Percentiles rank a stretch among this genome's conserved stretches.
These are phyloP conservation scores for Tetrapedia diversipes DNA, from an alignment of 2,888 invertebrate genomes.

Conservation along the genomic window DNA sequence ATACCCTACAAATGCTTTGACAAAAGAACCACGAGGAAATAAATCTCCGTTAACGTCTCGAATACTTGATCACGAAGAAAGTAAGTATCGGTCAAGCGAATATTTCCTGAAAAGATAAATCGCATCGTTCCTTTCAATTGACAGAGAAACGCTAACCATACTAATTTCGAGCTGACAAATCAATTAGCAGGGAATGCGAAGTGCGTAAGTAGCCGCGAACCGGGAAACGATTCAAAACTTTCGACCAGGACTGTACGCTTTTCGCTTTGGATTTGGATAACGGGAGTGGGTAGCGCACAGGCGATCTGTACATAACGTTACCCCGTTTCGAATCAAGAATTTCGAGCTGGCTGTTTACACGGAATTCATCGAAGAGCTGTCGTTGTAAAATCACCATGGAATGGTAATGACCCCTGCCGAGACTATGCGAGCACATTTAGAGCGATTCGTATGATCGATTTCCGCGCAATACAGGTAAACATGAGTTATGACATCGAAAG, in stretches of 20 bases:
- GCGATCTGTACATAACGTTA: constrained; percentile 42
- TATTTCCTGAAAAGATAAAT: too few species aligned
- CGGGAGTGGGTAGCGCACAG: constrained; percentile 49
- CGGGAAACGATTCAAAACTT: too few species aligned
- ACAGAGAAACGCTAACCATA: too few species aligned
- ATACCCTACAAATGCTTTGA: too few species aligned
- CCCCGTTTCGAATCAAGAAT: constrained; percentile 37
- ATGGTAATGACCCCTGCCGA: constrained; percentile 39
- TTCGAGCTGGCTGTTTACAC: constrained; percentile 30
- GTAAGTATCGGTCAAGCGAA: too few species aligned
- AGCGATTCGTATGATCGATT: constrained; percentile 21
- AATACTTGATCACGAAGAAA: too few species aligned
- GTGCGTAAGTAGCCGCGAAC: too few species aligned
- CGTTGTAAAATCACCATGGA: constrained; percentile 37
- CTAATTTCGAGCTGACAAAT: too few species aligned
- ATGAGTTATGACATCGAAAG: constrained; percentile 15
- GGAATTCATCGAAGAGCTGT: constrained; percentile 42
- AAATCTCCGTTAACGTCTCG: too few species aligned
- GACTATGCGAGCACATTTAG: constrained; percentile 13
- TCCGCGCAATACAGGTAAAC: background rate
- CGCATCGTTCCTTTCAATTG: too few species aligned
- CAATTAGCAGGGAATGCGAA: too few species aligned
- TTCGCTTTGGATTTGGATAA: constrained; percentile 57
- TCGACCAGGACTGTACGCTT: constrained; percentile 6
- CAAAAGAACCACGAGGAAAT: too few species aligned